Evolutionary conservation across 64 coral and sea anemone genomes (phyloP), one percentile per base, ranked within the genome.

Genomic region (Platygyra sinensis): DNA sequence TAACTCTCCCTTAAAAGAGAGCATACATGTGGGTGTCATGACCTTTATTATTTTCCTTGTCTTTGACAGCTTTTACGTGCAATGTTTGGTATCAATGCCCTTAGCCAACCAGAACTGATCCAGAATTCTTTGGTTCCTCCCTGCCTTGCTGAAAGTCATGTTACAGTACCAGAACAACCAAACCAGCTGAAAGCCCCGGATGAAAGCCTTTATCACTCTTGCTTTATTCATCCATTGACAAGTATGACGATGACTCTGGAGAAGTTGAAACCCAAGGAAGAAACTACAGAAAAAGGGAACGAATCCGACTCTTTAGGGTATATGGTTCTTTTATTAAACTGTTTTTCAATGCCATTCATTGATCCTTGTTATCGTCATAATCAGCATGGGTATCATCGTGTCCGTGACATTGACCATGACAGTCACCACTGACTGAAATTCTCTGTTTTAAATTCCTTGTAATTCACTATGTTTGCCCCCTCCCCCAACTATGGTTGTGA

Each of bases 51-150:
- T 22, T 62, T 24, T 62, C 1, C 29, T 32, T 76, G 10, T 85
- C 9, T 79, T 86, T 61, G 82, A 75, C 83, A 99, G 97, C 91
- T 99, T 59, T 80, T 99, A 7, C 97, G 97, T 52, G 82, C 94
- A 22, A 99, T 99, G 88, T 99, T 99, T 93, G 91, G 97, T 27
- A 88, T 99, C 69, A 99, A 96, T 73, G 91, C 86, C 22, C 88
- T 92, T 0, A 90, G 80, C 61, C 97, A 99, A 61, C 94, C 97
- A 4, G 94, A 96, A 18, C 83, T 94, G 17, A 78, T 87, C 28
- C 95, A 94, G 19, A 76, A 67, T 11, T 39, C 88, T 9, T 32
- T 94, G 50, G 80, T 87, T 60, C 95, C 95, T 42, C 51, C 74
- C 36, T 96, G 95, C 51, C 85, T 96, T 16, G 84, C 76, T 36